Conservation (phyloP, 1,140 invertebrate genomes). For the Caenorhabditis remanei region DNA sequence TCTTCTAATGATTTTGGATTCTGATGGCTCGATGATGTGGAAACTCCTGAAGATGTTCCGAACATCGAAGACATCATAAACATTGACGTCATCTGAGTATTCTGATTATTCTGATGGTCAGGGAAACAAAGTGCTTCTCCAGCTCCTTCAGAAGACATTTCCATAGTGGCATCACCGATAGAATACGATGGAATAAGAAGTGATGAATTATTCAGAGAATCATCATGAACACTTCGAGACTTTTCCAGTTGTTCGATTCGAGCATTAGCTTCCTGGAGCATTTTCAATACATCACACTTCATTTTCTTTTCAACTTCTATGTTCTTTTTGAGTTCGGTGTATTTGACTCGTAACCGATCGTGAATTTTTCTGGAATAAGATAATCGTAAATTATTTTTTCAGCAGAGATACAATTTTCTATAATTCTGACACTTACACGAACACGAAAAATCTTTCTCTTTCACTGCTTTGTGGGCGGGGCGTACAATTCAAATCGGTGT, state of each 20-base stretch:
- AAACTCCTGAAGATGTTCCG: background rate
- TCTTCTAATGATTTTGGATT: slow-evolving; percentile 32
- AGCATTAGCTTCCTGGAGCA: slow-evolving; percentile 12
- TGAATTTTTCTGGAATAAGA: background rate
- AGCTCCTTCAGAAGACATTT: slow-evolving; percentile 31
- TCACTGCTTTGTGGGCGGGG: no score
- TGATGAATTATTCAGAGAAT: slow-evolving; percentile 1
- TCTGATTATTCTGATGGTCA: background rate
- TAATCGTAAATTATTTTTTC: background rate
- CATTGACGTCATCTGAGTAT: background rate
- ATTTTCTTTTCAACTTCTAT: slow-evolving; percentile 34
- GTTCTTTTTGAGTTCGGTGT: slow-evolving; percentile 33
- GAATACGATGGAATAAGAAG: slow-evolving; percentile 24
- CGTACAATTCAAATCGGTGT: no score
- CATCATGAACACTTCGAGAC: background rate
- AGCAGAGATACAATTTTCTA: no score
- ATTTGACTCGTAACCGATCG: slow-evolving; percentile 31
- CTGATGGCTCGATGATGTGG: background rate
- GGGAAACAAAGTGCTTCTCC: slow-evolving; percentile 24
- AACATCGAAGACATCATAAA: slow-evolving; percentile 36
- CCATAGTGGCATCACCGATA: background rate
- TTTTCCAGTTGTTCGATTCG: slow-evolving; percentile 39
- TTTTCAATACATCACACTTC: slow-evolving; percentile 32
- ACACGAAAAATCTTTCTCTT: no score
- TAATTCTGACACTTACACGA: no score